Conservation (phyloP, 2,888 invertebrate species). For the Netelia melanura region DNA sequence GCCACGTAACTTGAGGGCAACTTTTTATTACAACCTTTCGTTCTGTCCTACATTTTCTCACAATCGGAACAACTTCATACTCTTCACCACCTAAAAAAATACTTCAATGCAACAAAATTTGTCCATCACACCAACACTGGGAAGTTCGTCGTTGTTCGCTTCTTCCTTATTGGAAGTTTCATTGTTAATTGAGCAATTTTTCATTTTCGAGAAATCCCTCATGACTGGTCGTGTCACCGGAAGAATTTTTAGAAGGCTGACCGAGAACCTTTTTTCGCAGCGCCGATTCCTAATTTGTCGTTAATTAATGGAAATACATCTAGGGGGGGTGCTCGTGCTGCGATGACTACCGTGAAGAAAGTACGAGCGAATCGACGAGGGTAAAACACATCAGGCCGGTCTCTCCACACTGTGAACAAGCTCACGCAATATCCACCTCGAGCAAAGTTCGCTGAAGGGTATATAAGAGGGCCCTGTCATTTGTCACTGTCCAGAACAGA, state of each 20-base stretch:
- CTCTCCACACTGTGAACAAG: slow-evolving; percentile 29
- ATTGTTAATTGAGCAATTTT: neutral
- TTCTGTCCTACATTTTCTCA: no score
- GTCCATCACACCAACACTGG: neutral
- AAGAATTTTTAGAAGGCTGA: slow-evolving; percentile 28
- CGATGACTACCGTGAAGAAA: slow-evolving; percentile 36
- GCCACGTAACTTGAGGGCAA: slow-evolving; percentile 67
- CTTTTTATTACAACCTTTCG: slow-evolving; percentile 65
- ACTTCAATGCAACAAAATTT: slow-evolving; percentile 1
- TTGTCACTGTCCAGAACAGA: slow-evolving; percentile 84
- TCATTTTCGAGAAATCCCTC: neutral
- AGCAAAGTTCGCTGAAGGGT: slow-evolving; percentile 79
- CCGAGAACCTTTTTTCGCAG: slow-evolving; percentile 23
- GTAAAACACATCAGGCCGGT: slow-evolving; percentile 62
- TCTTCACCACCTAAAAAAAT: slow-evolving; percentile 12
- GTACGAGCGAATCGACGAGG: slow-evolving; percentile 44
- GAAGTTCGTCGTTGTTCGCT: neutral
- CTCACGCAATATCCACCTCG: slow-evolving; percentile 71
- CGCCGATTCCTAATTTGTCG: slow-evolving; percentile 76
- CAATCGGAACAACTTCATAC: neutral
- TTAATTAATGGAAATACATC: slow-evolving; percentile 78
- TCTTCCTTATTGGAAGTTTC: neutral
- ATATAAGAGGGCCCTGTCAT: slow-evolving; percentile 74
- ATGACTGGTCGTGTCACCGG: slow-evolving; percentile 29
- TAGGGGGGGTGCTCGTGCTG: neutral